Base-by-base conservation (phyloP, 2,113 vertebrate genomes). In the Ctenodactylus gundi region DNA sequence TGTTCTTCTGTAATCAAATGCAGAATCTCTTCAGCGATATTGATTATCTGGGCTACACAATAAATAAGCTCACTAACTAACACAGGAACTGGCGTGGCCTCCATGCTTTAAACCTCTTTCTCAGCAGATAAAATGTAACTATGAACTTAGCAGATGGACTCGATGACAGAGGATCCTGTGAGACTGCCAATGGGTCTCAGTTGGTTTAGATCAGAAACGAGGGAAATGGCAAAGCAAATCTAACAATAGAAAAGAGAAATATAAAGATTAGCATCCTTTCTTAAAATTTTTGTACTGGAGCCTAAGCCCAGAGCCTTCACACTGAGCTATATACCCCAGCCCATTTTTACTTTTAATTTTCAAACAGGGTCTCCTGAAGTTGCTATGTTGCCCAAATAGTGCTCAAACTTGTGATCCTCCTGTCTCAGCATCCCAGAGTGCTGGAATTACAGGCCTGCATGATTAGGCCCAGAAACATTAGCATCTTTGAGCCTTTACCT, bases 201-300 rank as follows among this genome's bases (percentile, higher is more conserved):
- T 92, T 92, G 29, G 18, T 78, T 85, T 80, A 57, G 51, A 70
- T 55, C 18, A 92, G 44, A 91, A 94, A 44, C 91, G 34, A 86
- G 4, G 36, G 88, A 88, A 90, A 86, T 78, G 95, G 92, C 83
- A 94, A 94, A 91, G 87, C 68, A 93, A 90, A 94, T 86, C 92
- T 97, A 94, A 91, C 86, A 86, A 96, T 55, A 92, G 31, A 96
- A 96, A 91, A 94, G 39, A 93, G 6, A 96, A 95, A 94, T 41
- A 92, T 29, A 68, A 90, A 82, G 1, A 88, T 96, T 88, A 96
- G 80, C 76, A 91, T 94, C 44, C 20, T n/a, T n/a, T n/a, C n/a
- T n/a, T n/a, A n/a, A n/a, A n/a, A n/a, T n/a, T n/a, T n/a, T n/a
- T n/a, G n/a, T n/a, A n/a, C n/a, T n/a, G n/a, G n/a, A n/a, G n/a